These are phyloP conservation scores for Enteromius treurensis DNA, from an alignment of 2,797 vertebrate genomes.

Conservation along the genomic window DNA sequence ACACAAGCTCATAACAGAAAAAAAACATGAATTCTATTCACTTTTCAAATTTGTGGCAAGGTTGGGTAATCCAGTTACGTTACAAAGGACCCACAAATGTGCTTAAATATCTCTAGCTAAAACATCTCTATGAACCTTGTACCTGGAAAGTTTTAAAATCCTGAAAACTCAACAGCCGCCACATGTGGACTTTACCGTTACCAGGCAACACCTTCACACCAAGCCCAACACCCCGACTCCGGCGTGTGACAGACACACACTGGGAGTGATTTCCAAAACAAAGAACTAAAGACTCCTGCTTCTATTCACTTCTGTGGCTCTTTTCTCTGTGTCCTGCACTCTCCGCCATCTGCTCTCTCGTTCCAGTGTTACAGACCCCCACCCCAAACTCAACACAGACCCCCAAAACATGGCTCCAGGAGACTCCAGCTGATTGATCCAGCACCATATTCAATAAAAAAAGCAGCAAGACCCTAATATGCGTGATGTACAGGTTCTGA, in stretches of 20 bases:
- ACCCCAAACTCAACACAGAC: slow-evolving; percentile 22
- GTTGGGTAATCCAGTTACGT: neutral
- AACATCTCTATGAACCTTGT: neutral
- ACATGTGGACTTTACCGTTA: slow-evolving; percentile 30
- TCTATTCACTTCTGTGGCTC: slow-evolving; percentile 45
- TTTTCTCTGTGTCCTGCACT: slow-evolving; percentile 27
- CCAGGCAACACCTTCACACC: slow-evolving; percentile 32
- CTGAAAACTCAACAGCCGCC: slow-evolving; percentile 32
- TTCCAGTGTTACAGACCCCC: slow-evolving; percentile 51
- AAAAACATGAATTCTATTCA: neutral
- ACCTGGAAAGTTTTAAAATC: slow-evolving; percentile 21
- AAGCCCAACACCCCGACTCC: neutral
- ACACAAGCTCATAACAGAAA: neutral
- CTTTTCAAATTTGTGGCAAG: neutral
- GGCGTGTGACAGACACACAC: slow-evolving; percentile 42
- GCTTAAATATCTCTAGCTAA: neutral
- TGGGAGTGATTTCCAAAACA: slow-evolving; percentile 53
- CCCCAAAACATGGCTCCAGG: slow-evolving; percentile 9
- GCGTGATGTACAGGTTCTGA: slow-evolving; percentile 2
- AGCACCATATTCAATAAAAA: neutral
- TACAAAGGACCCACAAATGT: neutral
- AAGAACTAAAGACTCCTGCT: slow-evolving; percentile 44
- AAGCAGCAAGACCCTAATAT: neutral
- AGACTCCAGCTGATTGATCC: slow-evolving; percentile 18
- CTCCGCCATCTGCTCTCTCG: slow-evolving; percentile 53